Evolutionary conservation across 2,888 invertebrate species (phyloP).

Genomic region (Gymnosoma rotundatum): DNA sequence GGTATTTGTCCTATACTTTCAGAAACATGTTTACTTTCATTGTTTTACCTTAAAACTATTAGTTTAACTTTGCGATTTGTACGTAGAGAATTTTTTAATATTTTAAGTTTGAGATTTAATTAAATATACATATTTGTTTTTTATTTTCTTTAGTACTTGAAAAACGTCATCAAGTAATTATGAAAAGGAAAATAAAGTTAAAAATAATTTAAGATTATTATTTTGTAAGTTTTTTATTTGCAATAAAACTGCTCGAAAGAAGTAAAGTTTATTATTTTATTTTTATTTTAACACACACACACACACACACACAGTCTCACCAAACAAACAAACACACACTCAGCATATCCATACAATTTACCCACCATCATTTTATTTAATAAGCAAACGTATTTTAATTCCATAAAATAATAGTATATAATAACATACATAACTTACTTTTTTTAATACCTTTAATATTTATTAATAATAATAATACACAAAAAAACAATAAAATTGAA

Average conservation of each 20-base stretch:
- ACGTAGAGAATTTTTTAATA: neutral
- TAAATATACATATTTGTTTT: neutral
- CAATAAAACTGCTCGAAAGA: slow-evolving; percentile 58
- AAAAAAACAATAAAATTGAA: no score
- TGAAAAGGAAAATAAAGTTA: slow-evolving; percentile 21
- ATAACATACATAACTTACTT: no score
- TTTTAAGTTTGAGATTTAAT: slow-evolving; percentile 9
- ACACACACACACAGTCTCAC: slow-evolving; percentile 1
- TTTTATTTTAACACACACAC: neutral
- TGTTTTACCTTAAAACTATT: neutral
- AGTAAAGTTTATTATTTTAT: slow-evolving; percentile 27
- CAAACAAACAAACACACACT: neutral
- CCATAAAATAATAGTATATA: neutral
- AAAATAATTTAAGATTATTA: slow-evolving; percentile 42
- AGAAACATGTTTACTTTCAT: neutral
- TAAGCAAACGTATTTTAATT: slow-evolving; percentile 31
- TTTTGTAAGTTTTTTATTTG: slow-evolving; percentile 62
- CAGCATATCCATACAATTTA: slow-evolving; percentile 54
- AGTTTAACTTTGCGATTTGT: slow-evolving; percentile 13
- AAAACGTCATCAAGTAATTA: neutral
- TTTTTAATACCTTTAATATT: no score
- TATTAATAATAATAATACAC: no score
- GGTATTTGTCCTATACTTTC: slow-evolving; percentile 44
- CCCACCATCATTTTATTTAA: slow-evolving; percentile 49
- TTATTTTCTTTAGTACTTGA: no score